Evolutionary conservation across 2,113 vertebrate genomes (phyloP), one percentile per base, ranked within the genome.

Genomic region (Mirounga angustirostris): DNA sequence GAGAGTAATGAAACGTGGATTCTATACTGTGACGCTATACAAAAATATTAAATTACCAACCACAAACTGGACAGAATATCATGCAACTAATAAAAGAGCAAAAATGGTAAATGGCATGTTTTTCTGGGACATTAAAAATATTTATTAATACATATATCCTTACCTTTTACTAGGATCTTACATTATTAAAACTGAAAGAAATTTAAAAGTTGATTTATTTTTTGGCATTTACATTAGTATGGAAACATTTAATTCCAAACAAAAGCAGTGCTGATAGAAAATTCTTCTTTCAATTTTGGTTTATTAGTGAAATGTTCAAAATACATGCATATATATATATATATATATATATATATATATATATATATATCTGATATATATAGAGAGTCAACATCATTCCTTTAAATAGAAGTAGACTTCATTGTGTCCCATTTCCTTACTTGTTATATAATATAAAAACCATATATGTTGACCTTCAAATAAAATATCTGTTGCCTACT

Each of bases 141-240:
- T 63, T 88, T 88, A 97, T 97, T 92, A 94, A 98, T 82, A 94
- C 43, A 92, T 22, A 97, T 83, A 95, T 83, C 78, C 97, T 98
- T 98, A 98, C 97, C 98, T 97, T 97, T 98, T 79, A 91, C 43
- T 98, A 97, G 95, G 96, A 74, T 96, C 97, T 96, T 97, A 98
- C 59, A 96, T 95, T 97, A 97, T 96, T 97, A 98, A 97, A 97
- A 98, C 97, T 97, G 97, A 98, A 98, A 98, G 94, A 97, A 98
- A 98, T 97, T 78, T 96, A 96, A 97, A 95, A 97, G 79, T 97
- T 71, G 40, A 95, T 97, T 98, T 97, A 98, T 97, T 97, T 95
- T 96, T 97, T 91, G 87, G 85, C 84, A 96, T 93, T 97, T 96
- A 83, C 54, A 80, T 88, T 87, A 87, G 50, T 80, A 94, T 79